Conservation (phyloP, 1,140 invertebrate species). For the Sycophaga agraensis region DNA sequence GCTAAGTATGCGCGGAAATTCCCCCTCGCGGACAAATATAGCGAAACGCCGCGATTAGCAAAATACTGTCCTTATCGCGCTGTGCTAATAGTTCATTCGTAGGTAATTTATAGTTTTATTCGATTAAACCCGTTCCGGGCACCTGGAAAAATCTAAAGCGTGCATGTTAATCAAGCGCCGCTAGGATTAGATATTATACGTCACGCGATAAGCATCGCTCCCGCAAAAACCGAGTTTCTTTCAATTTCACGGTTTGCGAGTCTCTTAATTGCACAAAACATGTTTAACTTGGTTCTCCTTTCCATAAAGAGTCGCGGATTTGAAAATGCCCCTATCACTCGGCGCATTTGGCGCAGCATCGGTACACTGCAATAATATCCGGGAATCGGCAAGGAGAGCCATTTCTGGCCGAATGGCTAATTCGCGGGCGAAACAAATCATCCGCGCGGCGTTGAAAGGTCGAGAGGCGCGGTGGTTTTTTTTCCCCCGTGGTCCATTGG, state of each 20-base stretch:
- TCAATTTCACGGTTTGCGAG: background rate
- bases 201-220: background rate
- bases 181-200: conserved; percentile 19
- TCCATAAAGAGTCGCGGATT: too few species aligned
- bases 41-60: conserved; percentile 18
- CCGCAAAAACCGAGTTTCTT: background rate
- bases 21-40: conserved; percentile 14
- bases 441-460: too few species aligned
- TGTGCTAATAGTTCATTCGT: conserved; percentile 23
- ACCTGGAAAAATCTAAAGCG: conserved; percentile 2
- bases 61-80: conserved; percentile 14
- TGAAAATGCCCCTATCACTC: too few species aligned
- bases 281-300: too few species aligned
- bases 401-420: too few species aligned
- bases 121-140: conserved; percentile 3
- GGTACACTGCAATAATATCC: too few species aligned
- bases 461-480: too few species aligned
- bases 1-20: conserved; percentile 1
- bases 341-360: too few species aligned
- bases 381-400: too few species aligned
- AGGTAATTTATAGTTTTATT: conserved; percentile 26
- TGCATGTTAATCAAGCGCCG: conserved; percentile 17
- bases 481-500: too few species aligned
- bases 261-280: background rate
- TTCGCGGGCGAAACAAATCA: too few species aligned